Conservation (phyloP, 2,888 invertebrate genomes). For the Torymus auratus region DNA sequence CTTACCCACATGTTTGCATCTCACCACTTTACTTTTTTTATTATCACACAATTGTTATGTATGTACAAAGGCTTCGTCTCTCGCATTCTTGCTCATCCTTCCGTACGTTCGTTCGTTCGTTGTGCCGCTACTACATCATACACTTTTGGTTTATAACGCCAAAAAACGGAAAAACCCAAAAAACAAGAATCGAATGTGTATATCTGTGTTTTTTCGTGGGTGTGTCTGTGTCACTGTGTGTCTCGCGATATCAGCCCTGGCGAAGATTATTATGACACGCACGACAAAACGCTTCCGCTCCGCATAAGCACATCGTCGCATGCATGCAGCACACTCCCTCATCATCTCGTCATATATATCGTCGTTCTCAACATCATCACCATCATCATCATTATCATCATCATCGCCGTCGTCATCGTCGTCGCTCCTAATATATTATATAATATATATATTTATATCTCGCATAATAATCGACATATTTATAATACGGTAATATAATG, state of each 20-base stretch:
- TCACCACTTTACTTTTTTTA: not conserved
- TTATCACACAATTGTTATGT: conserved; percentile 49
- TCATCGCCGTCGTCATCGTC: not conserved
- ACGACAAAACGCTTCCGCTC: conserved; percentile 55
- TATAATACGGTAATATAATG: conserved; percentile 67
- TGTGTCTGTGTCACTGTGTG: not conserved
- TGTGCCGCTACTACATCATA: conserved; percentile 32
- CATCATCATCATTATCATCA: not conserved
- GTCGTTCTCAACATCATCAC: not conserved
- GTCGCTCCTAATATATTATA: conserved; percentile 59
- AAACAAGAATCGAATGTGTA: not conserved
- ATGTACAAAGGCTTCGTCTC: conserved; percentile 56
- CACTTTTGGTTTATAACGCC: too few relatives aligned
- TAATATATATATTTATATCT: conserved; percentile 64
- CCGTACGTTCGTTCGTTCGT: conserved; percentile 32
- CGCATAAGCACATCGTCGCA: too few relatives aligned
- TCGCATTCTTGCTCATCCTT: too few relatives aligned
- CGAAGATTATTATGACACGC: too few relatives aligned
- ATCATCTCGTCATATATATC: not conserved
- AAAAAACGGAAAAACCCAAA: too few relatives aligned
- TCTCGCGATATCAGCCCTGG: too few relatives aligned
- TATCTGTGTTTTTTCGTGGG: not conserved
- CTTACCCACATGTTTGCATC: too few relatives aligned
- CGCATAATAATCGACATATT: conserved; percentile 68
- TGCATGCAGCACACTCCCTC: too few relatives aligned